Conservation (phyloP, 2,888 invertebrate genomes). For the Mantis religiosa region DNA sequence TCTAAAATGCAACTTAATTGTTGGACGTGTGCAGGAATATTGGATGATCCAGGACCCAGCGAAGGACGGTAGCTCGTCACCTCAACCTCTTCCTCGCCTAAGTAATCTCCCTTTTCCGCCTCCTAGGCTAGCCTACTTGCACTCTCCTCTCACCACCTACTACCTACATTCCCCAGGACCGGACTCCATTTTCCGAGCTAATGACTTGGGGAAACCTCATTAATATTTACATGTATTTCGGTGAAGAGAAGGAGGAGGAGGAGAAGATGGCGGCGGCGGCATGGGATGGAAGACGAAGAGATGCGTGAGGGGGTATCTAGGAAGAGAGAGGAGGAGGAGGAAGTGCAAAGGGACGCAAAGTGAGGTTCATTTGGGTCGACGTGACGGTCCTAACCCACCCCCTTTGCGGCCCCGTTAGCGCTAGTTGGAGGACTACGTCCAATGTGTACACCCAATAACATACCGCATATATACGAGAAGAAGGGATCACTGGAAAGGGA, state of each 20-base stretch:
- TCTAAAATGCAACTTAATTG: not conserved
- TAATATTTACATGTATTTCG: constrained; percentile 32
- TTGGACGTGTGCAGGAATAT: not conserved
- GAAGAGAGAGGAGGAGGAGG: not conserved
- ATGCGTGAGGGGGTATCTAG: not conserved
- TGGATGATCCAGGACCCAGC: not conserved
- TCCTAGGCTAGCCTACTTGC: not conserved
- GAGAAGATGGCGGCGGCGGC: constrained; percentile 14
- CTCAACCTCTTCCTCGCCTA: not conserved
- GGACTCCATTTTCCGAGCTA: constrained; percentile 32
- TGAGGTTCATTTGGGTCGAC: constrained; percentile 13
- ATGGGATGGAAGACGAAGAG: not conserved
- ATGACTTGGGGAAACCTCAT: constrained; percentile 32
- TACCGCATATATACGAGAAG: not conserved
- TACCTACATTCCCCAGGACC: constrained; percentile 20
- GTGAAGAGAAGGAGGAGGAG: constrained; percentile 8
- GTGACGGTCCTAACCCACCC: not conserved
- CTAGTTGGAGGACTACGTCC: constrained; percentile 7
- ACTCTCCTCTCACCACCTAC: not conserved
- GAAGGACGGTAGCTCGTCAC: not conserved
- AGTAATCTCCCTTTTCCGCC: not conserved
- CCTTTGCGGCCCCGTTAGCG: not conserved
- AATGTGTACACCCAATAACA: constrained; percentile 3
- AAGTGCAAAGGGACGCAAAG: constrained; percentile 12
- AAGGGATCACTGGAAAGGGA: not conserved